A percentile compares a stretch with the other conserved stretches of the same genome.
Conservation (phyloP, 92 coral and sea anemone species). For the Parazoanthus atlanticus region DNA sequence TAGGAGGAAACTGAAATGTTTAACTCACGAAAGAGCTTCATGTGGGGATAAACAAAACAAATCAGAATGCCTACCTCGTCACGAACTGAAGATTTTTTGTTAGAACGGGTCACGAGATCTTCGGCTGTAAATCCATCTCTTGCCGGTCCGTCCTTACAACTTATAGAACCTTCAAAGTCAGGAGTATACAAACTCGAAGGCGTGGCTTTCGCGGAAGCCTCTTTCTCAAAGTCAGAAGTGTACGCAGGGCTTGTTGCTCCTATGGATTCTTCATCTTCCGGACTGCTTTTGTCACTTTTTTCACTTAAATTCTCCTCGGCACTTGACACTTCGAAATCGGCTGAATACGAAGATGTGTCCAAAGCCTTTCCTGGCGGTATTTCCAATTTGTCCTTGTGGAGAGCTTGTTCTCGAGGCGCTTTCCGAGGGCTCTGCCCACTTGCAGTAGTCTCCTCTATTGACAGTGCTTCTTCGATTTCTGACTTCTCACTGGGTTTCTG, state of each 20-base stretch:
- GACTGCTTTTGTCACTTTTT: not conserved
- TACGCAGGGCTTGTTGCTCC: conserved; percentile 40
- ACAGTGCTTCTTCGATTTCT: conserved; percentile 48
- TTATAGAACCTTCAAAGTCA: conserved; percentile 20
- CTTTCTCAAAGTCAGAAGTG: conserved; percentile 62
- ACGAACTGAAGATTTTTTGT: not conserved
- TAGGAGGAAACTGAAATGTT: not conserved
- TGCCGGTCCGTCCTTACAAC: not conserved
- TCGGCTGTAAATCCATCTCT: not conserved
- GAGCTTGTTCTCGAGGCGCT: conserved; percentile 23
- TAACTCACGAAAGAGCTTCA: not conserved
- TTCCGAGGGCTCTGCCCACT: conserved; percentile 4
- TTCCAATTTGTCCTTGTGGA: conserved; percentile 2
- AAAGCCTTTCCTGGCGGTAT: not conserved
- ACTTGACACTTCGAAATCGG: conserved; percentile 30
- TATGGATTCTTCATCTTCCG: conserved; percentile 21
- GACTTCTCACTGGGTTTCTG: conserved; percentile 44
- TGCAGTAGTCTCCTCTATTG: conserved; percentile 6
- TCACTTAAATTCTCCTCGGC: conserved; percentile 17
- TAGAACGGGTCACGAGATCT: not conserved
- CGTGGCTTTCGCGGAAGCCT: conserved; percentile 3
- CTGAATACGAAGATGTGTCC: conserved; percentile 24
- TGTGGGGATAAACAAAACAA: not conserved
- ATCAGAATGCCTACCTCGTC: not conserved
- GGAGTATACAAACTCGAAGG: conserved; percentile 28